Conservation (phyloP, 2,113 vertebrate species). For the Mirza zaza region DNA sequence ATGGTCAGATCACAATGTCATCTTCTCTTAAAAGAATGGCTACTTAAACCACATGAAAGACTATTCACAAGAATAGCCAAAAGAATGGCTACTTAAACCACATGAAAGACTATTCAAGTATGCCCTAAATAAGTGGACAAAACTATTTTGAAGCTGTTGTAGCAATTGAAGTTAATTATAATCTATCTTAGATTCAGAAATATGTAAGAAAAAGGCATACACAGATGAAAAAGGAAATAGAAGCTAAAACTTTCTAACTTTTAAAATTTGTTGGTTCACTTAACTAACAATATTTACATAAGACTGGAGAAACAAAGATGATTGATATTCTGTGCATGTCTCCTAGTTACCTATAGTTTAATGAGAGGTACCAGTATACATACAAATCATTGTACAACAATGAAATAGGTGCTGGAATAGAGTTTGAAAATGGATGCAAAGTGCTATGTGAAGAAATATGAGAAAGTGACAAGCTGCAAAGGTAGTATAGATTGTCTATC, state of each 20-base stretch:
- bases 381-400: background rate
- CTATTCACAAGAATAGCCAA: slow-evolving; percentile 11
- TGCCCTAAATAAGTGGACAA: background rate
- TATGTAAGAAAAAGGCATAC: slow-evolving; percentile 7
- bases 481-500: background rate
- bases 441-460: background rate
- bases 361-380: background rate
- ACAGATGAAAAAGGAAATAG: background rate
- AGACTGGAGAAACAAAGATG: background rate
- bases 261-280: background rate
- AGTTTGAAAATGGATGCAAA: background rate
- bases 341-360: background rate
- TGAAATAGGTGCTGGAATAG: background rate
- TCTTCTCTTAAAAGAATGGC: slow-evolving; percentile 37
- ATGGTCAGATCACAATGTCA: background rate
- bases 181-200: slow-evolving; percentile 5
- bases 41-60: slow-evolving; percentile 35
- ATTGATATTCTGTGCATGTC: background rate
- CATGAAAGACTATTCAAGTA: slow-evolving; percentile 41
- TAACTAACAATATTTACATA: background rate
- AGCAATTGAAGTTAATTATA: background rate
- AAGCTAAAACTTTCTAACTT: background rate
- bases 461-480: background rate
- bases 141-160: slow-evolving; percentile 46
- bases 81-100: slow-evolving; percentile 34